phyloP scores from a whole-genome alignment of 2,113 vertebrate genomes.

The Oncorhynchus mykiss region DNA sequence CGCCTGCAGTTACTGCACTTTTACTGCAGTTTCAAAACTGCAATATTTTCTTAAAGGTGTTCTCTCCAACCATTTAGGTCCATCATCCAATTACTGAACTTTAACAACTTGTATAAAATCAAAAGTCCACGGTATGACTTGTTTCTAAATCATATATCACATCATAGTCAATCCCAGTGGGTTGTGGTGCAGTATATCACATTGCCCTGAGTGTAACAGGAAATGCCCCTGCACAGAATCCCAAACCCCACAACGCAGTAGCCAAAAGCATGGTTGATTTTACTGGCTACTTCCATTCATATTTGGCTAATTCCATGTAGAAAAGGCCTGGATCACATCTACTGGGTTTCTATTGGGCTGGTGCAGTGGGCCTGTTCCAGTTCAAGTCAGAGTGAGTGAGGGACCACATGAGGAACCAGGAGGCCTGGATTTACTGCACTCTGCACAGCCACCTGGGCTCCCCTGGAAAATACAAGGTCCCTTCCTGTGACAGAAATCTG shows the following conservation, averaged over 20 bases:
- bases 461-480: slow-evolving; percentile 54
- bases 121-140: slow-evolving; percentile 17
- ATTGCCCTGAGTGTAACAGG: slow-evolving; percentile 5
- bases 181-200: slow-evolving; percentile 20
- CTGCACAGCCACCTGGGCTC: slow-evolving; percentile 34
- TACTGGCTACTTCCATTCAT: neutral
- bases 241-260: neutral
- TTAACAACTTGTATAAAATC: slow-evolving; percentile 29
- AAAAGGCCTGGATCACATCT: too few relatives aligned
- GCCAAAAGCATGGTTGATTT: neutral
- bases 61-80: too few relatives aligned
- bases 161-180: neutral
- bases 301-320: neutral
- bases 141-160: slow-evolving; percentile 32
- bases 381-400: slow-evolving; percentile 12
- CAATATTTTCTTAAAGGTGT: too few relatives aligned
- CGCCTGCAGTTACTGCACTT: too few relatives aligned
- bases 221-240: slow-evolving; percentile 20
- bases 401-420: slow-evolving; percentile 47
- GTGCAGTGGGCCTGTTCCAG: neutral
- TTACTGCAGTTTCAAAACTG: too few relatives aligned
- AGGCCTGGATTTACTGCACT: slow-evolving; percentile 38
- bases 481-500: slow-evolving; percentile 46
- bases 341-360: neutral
- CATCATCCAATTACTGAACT: slow-evolving; percentile 5